Evolutionary conservation across 2,797 vertebrate genomes (phyloP), one percentile per base, ranked within the genome.

Genomic region (Rhinoraja longicauda): DNA sequence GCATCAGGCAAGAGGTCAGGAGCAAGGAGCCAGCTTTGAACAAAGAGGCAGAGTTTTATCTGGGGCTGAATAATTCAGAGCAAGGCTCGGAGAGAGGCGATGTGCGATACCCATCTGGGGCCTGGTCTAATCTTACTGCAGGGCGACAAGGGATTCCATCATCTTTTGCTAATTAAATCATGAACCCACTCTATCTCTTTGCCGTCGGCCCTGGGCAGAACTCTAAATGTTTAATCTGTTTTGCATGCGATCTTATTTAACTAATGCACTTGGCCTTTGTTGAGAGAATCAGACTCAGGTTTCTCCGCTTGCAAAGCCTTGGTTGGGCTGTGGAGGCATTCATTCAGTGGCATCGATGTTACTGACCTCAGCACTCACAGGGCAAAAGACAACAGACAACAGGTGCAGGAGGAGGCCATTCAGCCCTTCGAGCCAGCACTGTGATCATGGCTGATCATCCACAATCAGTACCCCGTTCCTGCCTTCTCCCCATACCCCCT

Each of bases 151-250:
- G 90, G 64, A 70, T 45, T 73, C 67, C 79, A 45, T 57, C 45
- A 57, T 26, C 19, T 39, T 39, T 45, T 53, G 39, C 70, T 91
- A 67, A 91, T 91, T 91, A 39, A 91, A 91, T 45, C 90, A 70
- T 91, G 90, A 53, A 53, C 15, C 67, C 21, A 1, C 19, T 72
- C 36, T 21, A 32, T 82, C 39, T 82, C 36, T 73, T 91, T 70
- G 90, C 90, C 32, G 91, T 24, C 26, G 15, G 67, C 67, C 90
- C 45, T 21, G 7, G 64, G 8, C 32, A 73, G n/a, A 10, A 3
- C 64, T 72, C 32, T 91, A 91, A 91, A 91, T 91, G 67, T 91
- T 73, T 91, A 91, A 91, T 91, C 39, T 45, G 32, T 39, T 70
- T 29, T 91, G 64, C 39, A 73, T 91, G 24, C 26, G 67, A 73